phyloP scores from a whole-genome alignment of 2,797 vertebrate species.

The Anolis apletophallus region DNA sequence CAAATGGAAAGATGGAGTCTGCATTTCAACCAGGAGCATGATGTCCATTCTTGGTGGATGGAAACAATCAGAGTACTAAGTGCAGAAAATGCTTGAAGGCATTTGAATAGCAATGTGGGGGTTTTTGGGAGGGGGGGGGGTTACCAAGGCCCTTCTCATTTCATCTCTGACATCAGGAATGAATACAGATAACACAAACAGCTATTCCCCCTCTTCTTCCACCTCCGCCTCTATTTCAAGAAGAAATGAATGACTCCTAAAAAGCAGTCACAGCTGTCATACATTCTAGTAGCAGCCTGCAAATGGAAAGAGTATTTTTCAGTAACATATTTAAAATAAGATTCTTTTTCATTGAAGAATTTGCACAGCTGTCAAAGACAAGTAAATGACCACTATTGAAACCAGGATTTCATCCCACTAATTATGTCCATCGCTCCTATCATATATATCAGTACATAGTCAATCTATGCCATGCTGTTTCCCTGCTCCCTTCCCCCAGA shows the following conservation, averaged over 20 bases:
- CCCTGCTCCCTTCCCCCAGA: background rate
- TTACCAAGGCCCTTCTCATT: background rate
- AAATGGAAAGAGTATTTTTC: conserved; percentile 12
- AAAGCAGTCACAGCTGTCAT: conserved; percentile 39
- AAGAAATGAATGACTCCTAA: fast-evolving
- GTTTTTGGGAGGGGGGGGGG: too few relatives aligned
- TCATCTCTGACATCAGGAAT: conserved; percentile 18
- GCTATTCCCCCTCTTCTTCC: background rate
- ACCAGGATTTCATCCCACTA: background rate
- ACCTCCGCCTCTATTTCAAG: background rate
- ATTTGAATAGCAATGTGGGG: conserved; percentile 7
- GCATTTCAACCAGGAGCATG: background rate
- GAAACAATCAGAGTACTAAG: background rate
- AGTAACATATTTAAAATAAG: conserved; percentile 28
- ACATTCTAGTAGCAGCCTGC: conserved; percentile 16
- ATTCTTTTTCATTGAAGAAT: background rate
- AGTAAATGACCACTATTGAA: background rate
- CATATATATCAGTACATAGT: background rate
- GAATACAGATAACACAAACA: conserved; percentile 13
- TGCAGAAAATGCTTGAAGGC: conserved; percentile 43
- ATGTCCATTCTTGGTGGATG: conserved; percentile 29
- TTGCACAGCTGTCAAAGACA: background rate
- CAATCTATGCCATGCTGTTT: background rate
- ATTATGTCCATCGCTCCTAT: background rate
- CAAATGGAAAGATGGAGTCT: background rate